phyloP scores from a whole-genome alignment of 2,113 vertebrate genomes.

The Acinonyx jubatus region DNA sequence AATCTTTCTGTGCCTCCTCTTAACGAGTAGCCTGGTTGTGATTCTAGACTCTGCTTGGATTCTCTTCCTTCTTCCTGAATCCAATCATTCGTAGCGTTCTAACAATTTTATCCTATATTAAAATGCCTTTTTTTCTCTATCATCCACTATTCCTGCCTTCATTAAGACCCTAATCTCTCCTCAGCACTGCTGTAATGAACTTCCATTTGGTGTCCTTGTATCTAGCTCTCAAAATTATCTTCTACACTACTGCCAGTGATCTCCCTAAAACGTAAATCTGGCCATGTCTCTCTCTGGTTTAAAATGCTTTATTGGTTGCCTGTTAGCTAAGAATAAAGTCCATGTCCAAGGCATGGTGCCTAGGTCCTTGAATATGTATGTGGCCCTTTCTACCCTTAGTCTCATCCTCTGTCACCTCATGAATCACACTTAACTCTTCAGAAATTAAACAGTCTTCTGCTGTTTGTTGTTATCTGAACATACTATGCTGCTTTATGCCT shows the following conservation, averaged over 20 bases:
- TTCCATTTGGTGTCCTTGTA: neutral
- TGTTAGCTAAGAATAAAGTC: neutral
- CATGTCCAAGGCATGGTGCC: neutral
- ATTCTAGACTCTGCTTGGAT: neutral
- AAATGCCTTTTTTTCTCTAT: neutral
- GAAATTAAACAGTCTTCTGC: neutral
- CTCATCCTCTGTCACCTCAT: neutral
- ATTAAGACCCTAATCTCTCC: neutral
- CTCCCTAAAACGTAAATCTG: neutral
- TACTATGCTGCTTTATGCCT: neutral
- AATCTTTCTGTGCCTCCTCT: neutral
- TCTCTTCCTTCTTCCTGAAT: neutral
- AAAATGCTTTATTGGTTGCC: neutral
- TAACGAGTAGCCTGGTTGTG: neutral
- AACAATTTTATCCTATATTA: neutral
- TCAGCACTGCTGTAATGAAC: neutral
- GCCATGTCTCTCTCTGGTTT: neutral
- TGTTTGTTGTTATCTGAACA: neutral
- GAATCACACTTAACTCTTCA: neutral
- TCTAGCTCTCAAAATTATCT: neutral
- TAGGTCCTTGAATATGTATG: rapidly evolving
- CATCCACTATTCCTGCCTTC: neutral
- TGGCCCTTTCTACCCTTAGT: neutral
- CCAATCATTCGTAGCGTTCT: neutral
- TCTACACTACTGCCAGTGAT: neutral